These are phyloP conservation scores for Brachyhypopomus occidentalis DNA, from an alignment of 2,113 vertebrate species.

Conservation along the genomic window DNA sequence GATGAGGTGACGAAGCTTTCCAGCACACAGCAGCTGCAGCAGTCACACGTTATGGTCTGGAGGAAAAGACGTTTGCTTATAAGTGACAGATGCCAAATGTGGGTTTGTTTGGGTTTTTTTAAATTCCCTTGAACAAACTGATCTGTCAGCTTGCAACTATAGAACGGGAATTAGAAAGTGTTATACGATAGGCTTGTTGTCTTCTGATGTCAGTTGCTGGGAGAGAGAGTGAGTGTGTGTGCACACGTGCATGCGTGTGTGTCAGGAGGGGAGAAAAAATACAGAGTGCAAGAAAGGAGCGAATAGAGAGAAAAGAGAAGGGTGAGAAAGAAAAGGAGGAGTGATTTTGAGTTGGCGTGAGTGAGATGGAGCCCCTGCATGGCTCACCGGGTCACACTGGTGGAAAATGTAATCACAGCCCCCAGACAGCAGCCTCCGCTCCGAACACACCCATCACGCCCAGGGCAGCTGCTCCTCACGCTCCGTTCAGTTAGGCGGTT, in stretches of 20 bases:
- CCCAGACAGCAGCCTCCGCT: constrained; percentile 62
- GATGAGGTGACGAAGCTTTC: not conserved
- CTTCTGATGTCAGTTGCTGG: too few species aligned
- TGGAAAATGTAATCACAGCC: constrained; percentile 75
- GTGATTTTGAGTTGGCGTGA: too few species aligned
- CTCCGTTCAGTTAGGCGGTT: constrained; percentile 26
- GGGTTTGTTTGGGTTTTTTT: not conserved
- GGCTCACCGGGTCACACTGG: constrained; percentile 68
- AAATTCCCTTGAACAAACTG: not conserved
- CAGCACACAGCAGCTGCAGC: constrained; percentile 1
- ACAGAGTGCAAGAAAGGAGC: not conserved
- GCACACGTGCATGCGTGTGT: too few species aligned
- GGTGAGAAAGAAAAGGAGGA: too few species aligned
- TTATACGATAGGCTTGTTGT: not conserved
- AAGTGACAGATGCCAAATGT: not conserved
- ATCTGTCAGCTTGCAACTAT: not conserved
- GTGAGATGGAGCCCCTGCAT: too few species aligned
- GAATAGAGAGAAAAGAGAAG: not conserved
- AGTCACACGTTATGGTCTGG: constrained; percentile 4
- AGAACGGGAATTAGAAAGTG: not conserved
- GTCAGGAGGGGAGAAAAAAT: too few species aligned
- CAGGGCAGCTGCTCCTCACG: constrained; percentile 11
- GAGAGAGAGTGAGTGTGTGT: too few species aligned
- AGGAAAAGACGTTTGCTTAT: not conserved
- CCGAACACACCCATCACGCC: constrained; percentile 54